Conservation (phyloP, 1,140 invertebrate genomes). For the Scylla paramamosain region DNA sequence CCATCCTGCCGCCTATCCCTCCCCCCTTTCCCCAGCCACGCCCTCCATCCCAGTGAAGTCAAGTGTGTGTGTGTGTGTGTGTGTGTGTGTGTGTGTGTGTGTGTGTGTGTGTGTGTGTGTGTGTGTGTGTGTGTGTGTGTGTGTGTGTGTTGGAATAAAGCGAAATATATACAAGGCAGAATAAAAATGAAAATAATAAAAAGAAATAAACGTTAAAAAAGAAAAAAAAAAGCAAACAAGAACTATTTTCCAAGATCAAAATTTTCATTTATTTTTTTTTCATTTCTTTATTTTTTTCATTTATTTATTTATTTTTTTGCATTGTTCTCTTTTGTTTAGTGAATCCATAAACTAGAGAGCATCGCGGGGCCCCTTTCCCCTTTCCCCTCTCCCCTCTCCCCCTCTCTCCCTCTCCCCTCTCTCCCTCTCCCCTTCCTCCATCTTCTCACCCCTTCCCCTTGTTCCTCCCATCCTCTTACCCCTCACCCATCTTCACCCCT, state of each 20-base stretch:
- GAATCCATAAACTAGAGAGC: not conserved
- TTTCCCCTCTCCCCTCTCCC: too few species aligned
- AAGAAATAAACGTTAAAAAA: not conserved
- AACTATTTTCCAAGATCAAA: not conserved
- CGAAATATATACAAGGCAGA: not conserved
- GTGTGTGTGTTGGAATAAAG: not conserved
- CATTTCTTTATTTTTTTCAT: too few species aligned
- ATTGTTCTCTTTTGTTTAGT: not conserved
- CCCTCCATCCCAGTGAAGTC: too few species aligned
- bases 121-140: not conserved
- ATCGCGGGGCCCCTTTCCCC: not conserved
- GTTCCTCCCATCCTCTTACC: not conserved
- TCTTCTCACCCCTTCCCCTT: too few species aligned
- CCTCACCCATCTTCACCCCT: not conserved
- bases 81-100: slow-evolving; percentile 20
- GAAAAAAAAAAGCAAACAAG: not conserved
- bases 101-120: slow-evolving; percentile 20
- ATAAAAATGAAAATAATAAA: not conserved
- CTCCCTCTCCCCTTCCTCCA: too few species aligned
- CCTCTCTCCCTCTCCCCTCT: too few species aligned
- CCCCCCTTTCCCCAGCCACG: too few species aligned
- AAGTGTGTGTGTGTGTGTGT: not conserved
- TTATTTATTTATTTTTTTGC: not conserved
- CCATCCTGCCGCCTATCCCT: too few species aligned
- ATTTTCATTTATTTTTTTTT: not conserved